Conservation (phyloP, 2,888 invertebrate genomes). For the Neoascia interrupta region DNA sequence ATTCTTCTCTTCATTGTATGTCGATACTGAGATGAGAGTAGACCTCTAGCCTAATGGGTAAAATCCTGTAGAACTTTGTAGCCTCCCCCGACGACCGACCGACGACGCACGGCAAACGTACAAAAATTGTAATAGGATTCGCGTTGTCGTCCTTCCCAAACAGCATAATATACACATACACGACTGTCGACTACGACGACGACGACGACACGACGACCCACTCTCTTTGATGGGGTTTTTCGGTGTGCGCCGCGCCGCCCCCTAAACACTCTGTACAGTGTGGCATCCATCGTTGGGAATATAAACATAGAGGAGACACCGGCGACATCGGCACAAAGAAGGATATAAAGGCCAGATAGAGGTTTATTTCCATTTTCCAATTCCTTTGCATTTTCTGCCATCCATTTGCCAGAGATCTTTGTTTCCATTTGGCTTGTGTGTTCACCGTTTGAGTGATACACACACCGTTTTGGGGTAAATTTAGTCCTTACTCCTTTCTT, state of each 20-base stretch:
- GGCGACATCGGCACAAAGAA: conserved; percentile 64
- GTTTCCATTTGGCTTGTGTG: conserved; percentile 39
- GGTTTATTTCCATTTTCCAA: conserved; percentile 63
- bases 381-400: conserved; percentile 15
- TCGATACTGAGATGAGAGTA: conserved; percentile 54
- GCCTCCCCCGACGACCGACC: conserved; percentile 50
- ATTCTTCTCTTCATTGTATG: conserved; percentile 65
- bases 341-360: conserved; percentile 66
- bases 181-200: no score
- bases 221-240: conserved; percentile 25
- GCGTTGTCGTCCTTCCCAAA: conserved; percentile 64
- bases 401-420: conserved; percentile 55
- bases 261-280: conserved; percentile 25
- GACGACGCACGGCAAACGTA: conserved; percentile 47
- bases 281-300: conserved; percentile 53
- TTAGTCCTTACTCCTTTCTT: conserved; percentile 63
- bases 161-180: conserved; percentile 27
- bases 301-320: conserved; percentile 60
- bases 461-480: conserved; percentile 48
- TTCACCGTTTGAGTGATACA: conserved; percentile 47
- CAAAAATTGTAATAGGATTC: conserved; percentile 68
- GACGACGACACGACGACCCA: conserved; percentile 29
- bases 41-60: no score
- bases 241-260: conserved; percentile 11
- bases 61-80: conserved; percentile 35